Base-by-base conservation (phyloP, 2,797 vertebrate species). In the Pteropus rufus region DNA sequence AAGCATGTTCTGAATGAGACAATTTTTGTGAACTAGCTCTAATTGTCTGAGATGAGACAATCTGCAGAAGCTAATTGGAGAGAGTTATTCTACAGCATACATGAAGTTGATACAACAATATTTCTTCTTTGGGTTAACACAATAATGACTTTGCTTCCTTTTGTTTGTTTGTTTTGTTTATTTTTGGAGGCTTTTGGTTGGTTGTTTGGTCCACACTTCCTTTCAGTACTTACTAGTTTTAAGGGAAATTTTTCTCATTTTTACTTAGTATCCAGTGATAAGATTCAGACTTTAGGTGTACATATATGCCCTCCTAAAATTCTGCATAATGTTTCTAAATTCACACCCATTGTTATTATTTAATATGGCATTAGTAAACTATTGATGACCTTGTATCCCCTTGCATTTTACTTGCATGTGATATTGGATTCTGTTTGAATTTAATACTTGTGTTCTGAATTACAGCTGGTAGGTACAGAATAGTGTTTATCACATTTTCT, bases 1-100 rank as follows among this genome's bases (percentile, higher is more conserved):
- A 97, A 96, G 91, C 95, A 95, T 97, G 91, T 80, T 93, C 72
- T 95, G 94, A 97, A 97, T 97, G 94, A 98, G 91, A 97, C 96
- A 95, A 81, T 97, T 97, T 97, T 96, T 97, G 89, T 91, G 89
- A 96, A 87, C 91, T 93, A 93, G 79, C 96, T 97, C 77, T 97
- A 96, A 98, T 96, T 97, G 94, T 96, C 83, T 97, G 80, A 93
- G 89, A 89, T 97, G 95, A 89, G 89, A 96, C 92, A 82, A 95
- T 94, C 89, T 91, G 54, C 81, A 88, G 92, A 96, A 93, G 89
- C 79, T 96, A 94, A 97, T 94, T 94, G 96, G 91, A 96, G 85
- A 85, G 65, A 70, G 41, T 92, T 49, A 95, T 90, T 96, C 87
- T 96, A 65, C 14, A 89, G 62, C 64, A 70, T 92, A 62, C 64